Evolutionary conservation across 2,797 vertebrate genomes (phyloP).

Genomic region (Phylloscopus collybita): DNA sequence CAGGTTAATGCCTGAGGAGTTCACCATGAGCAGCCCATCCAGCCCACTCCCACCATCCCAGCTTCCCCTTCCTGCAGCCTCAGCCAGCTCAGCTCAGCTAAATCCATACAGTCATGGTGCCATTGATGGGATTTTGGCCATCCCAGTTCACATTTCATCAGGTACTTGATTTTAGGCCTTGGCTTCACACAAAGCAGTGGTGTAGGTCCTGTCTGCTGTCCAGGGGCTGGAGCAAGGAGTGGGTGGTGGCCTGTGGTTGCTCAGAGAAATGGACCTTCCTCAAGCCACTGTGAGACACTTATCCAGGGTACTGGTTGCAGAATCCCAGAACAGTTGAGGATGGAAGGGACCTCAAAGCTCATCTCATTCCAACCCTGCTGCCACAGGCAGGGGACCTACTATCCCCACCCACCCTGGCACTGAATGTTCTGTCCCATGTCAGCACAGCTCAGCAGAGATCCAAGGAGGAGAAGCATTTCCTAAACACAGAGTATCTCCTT

Average conservation of each 20-base stretch:
- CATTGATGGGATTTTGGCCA: neutral
- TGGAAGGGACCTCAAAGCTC: neutral
- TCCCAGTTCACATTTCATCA: neutral
- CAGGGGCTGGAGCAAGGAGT: neutral
- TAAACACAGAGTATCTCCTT: neutral
- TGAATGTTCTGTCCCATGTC: neutral
- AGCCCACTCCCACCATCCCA: neutral
- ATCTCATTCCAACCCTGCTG: neutral
- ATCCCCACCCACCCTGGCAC: neutral
- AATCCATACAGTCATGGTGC: neutral
- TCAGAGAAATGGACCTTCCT: neutral
- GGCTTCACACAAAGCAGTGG: neutral
- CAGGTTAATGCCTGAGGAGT: neutral
- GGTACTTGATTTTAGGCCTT: neutral
- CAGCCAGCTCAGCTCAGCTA: neutral
- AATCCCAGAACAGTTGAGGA: neutral
- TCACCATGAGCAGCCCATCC: neutral
- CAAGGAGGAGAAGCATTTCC: neutral
- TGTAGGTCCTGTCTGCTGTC: neutral
- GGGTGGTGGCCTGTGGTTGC: neutral
- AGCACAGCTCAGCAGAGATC: neutral
- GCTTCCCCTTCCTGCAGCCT: neutral
- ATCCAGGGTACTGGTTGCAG: neutral
- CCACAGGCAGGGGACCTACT: neutral
- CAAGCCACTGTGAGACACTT: neutral